Evolutionary conservation across 1,140 invertebrate species (phyloP).

Genomic region (Caenorhabditis inopinata): DNA sequence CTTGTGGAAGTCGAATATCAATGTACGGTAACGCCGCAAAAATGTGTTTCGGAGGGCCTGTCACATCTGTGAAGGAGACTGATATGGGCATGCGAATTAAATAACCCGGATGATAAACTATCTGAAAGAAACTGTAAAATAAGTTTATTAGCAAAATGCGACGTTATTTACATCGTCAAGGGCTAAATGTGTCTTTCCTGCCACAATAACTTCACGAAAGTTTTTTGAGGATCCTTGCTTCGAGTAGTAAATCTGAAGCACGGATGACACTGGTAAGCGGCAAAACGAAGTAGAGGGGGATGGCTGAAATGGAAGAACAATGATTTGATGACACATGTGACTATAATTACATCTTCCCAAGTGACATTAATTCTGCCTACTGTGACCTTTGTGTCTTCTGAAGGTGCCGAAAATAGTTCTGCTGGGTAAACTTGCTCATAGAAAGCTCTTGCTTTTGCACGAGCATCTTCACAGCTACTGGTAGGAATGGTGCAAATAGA

Average conservation of each 20-base stretch:
- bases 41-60: not conserved
- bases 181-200: not conserved
- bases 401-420: not conserved
- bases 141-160: not conserved
- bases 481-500: not conserved
- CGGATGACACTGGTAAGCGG: not conserved
- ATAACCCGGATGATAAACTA: not conserved
- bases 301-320: not conserved
- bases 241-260: not conserved
- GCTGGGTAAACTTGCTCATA: slow-evolving; percentile 10
- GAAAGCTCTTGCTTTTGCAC: not conserved
- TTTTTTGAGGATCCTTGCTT: slow-evolving; percentile 10
- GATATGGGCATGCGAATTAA: not conserved
- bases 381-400: not conserved
- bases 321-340: no score
- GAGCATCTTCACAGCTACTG: not conserved
- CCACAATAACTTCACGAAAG: not conserved
- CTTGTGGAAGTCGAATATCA: not conserved
- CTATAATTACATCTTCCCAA: not conserved
- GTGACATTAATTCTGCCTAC: not conserved
- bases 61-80: not conserved
- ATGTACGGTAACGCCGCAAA: not conserved
- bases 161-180: not conserved
- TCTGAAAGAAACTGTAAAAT: not conserved
- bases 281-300: not conserved